These are phyloP conservation scores for Lepidothrix coronata DNA, from an alignment of 2,113 vertebrate genomes.

Conservation along the genomic window DNA sequence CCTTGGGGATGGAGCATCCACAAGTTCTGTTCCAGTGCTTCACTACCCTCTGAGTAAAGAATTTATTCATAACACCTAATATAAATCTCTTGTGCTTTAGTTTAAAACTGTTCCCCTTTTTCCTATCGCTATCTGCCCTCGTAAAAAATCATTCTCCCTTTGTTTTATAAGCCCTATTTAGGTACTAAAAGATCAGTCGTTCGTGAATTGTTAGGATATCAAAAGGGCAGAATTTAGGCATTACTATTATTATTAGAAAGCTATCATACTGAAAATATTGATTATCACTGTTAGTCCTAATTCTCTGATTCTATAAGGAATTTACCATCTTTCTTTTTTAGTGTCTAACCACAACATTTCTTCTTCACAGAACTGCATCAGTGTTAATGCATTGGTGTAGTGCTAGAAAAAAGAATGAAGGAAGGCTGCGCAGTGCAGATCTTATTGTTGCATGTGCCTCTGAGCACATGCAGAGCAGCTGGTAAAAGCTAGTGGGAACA, in stretches of 20 bases:
- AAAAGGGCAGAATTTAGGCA: neutral
- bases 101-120: neutral
- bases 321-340: neutral
- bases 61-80: neutral
- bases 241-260: neutral
- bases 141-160: neutral
- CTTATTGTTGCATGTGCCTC: neutral
- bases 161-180: neutral
- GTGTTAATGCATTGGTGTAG: neutral
- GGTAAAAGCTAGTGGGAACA: neutral
- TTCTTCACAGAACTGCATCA: neutral
- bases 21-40: neutral
- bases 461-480: neutral
- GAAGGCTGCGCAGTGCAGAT: neutral
- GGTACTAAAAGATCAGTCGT: neutral
- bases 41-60: neutral
- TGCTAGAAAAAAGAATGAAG: neutral
- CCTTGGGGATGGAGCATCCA: fast-evolving
- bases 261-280: neutral
- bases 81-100: neutral
- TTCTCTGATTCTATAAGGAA: neutral
- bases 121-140: neutral
- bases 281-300: neutral
- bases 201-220: neutral
- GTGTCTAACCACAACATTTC: neutral